phyloP scores from a whole-genome alignment of 1,140 invertebrate genomes.

The Nasonia longicornis region DNA sequence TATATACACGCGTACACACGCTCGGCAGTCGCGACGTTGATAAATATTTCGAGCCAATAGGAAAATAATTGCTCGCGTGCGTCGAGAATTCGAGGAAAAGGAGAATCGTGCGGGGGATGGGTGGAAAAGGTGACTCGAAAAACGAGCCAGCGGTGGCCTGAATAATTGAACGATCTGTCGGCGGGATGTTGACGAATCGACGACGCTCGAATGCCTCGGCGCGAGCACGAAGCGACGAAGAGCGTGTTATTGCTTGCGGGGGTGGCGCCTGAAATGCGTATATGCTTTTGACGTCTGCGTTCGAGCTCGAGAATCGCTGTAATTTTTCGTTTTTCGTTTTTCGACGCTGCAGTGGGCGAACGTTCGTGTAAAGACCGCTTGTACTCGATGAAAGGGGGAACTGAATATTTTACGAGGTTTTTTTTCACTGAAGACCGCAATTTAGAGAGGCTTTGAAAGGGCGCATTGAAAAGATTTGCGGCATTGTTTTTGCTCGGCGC shows the following conservation, averaged over 20 bases:
- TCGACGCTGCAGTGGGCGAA: background rate
- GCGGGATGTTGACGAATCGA: background rate
- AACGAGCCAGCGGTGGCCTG: background rate
- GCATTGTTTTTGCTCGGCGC: no score
- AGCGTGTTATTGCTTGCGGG: background rate
- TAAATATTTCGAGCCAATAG: background rate
- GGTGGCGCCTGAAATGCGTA: background rate
- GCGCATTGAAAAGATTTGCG: no score
- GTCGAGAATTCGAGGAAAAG: background rate
- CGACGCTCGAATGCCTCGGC: background rate
- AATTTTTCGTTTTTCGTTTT: background rate
- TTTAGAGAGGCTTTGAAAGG: no score
- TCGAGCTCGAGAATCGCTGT: background rate
- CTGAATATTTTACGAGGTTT: no score
- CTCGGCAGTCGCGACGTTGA: background rate
- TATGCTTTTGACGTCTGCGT: background rate
- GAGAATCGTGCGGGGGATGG: no score
- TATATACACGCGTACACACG: background rate
- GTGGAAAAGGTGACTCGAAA: background rate
- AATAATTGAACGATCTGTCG: constrained; percentile 22
- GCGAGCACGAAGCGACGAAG: background rate
- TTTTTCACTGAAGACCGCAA: no score
- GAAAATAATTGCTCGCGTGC: background rate
- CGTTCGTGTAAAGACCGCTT: no score
- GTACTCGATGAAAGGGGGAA: no score